Percentiles rank a stretch among this genome's conserved stretches.
phyloP scores from a whole-genome alignment of 2,797 vertebrate genomes.

The Choloepus didactylus region DNA sequence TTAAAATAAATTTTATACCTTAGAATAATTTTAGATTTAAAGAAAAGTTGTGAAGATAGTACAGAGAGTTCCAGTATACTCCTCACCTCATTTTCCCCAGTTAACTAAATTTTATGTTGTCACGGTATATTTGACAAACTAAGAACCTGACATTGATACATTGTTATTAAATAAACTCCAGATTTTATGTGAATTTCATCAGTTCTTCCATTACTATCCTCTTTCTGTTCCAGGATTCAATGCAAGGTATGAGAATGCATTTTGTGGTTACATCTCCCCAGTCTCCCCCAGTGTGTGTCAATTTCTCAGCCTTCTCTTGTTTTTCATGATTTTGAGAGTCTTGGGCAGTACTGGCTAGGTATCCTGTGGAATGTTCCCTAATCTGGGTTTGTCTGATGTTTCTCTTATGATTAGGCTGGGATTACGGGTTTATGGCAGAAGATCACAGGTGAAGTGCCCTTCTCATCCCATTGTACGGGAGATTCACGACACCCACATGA shows the following conservation, averaged over 20 bases:
- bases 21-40: slow-evolving; percentile 30
- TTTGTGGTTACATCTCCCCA: not conserved
- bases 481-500: not conserved
- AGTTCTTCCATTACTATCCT: not conserved
- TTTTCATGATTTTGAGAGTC: not conserved
- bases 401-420: not conserved
- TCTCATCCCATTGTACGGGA: not conserved
- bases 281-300: not conserved
- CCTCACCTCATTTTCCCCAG: not conserved
- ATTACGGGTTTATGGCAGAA: not conserved
- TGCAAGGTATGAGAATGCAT: not conserved
- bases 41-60: not conserved
- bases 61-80: not conserved
- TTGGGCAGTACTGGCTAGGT: not conserved
- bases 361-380: not conserved
- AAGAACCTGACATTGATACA: not conserved
- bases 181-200: not conserved
- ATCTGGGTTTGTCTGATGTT: slow-evolving; percentile 7
- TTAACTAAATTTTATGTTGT: not conserved
- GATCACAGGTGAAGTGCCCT: not conserved
- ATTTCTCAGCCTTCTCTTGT: not conserved
- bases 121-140: not conserved
- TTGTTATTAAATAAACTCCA: slow-evolving; percentile 38
- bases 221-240: not conserved
- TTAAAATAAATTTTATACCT: slow-evolving; percentile 6